Evolutionary conservation across 2,888 invertebrate genomes (phyloP), one percentile per base, ranked within the genome.

Genomic region (Eudemis profundana): DNA sequence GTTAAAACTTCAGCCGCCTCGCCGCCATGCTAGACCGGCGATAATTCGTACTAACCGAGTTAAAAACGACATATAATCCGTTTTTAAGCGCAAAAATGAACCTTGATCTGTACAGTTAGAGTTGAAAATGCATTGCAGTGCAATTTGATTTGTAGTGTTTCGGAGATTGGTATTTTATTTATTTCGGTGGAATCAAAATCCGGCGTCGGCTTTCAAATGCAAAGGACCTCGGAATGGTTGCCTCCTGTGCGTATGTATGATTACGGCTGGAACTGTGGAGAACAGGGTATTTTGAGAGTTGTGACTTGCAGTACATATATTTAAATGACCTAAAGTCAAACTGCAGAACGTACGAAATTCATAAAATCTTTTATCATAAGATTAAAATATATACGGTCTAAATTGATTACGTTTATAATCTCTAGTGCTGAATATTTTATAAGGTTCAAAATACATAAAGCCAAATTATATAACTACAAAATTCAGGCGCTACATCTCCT

Each of bases 161-260:
- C 14, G 15, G 49, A 12, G 42, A 44, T 10, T n/a, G 50, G 29
- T 19, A 15, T 3, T 57, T 23, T 33, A 47, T 56, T 42, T 64
- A 57, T 64, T 64, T 59, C 50, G 64, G 50, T 59, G 57, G 50
- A 64, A 59, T 64, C 57, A 44, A 40, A 44, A 64, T 47, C 56
- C 49, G 40, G 63, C 33, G 29, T 40, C 56, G 50, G 33, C 64
- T 64, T 64, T 64, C 57, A 59, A 50, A 64, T 64, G 64, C 64
- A 64, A 64, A 64, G 64, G 59, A 50, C 27, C 50, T 51, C 17
- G 33, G 64, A 51, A 57, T 59, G 57, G 44, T 50, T 64, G 56
- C 17, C 15, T 27, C 29, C 2, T 27, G 15, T 47, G 47, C 47
- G 50, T 23, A 36, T 54, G 54, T 54, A n/a, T 17, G 54, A 23